phyloP scores from a whole-genome alignment of 1,140 invertebrate species.

The Chrysomallon squamiferum region DNA sequence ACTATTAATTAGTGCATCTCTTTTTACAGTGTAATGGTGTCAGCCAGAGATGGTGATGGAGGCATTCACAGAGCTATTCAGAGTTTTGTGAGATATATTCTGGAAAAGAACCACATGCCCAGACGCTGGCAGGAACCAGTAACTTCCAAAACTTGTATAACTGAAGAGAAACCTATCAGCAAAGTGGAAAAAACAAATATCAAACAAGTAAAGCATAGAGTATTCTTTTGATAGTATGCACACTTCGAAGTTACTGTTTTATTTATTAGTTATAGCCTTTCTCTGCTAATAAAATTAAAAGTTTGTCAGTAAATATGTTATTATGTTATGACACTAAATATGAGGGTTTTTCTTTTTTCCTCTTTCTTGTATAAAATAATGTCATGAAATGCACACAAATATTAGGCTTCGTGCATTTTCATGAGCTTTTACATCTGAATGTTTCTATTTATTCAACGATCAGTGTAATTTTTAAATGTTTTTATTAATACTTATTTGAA shows the following conservation, averaged over 20 bases:
- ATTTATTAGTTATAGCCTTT: not conserved
- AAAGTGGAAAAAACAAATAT: conserved; percentile 31
- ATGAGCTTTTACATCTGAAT: too few relatives aligned
- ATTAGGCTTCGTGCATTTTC: too few relatives aligned
- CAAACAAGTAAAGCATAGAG: conserved; percentile 32
- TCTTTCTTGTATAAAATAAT: too few relatives aligned
- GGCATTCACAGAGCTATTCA: conserved; percentile 47
- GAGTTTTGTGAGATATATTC: conserved; percentile 41
- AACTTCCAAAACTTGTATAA: conserved; percentile 20
- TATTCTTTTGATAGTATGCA: conserved; percentile 3
- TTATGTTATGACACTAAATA: too few relatives aligned
- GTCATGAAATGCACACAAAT: too few relatives aligned
- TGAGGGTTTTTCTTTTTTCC: too few relatives aligned
- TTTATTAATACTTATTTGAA: too few relatives aligned
- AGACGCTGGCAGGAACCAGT: conserved; percentile 13
- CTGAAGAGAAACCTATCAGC: conserved; percentile 29
- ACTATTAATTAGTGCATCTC: too few relatives aligned
- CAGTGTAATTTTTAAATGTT: too few relatives aligned
- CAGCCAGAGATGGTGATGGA: conserved; percentile 43
- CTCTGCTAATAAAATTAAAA: not conserved
- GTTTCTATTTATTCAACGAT: too few relatives aligned
- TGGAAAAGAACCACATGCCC: conserved; percentile 38
- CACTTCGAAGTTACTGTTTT: not conserved
- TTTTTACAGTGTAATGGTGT: conserved; percentile 44
- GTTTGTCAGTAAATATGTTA: not conserved